Base-by-base conservation (phyloP, 1,140 invertebrate species). In the Drosophila lacertosa region DNA sequence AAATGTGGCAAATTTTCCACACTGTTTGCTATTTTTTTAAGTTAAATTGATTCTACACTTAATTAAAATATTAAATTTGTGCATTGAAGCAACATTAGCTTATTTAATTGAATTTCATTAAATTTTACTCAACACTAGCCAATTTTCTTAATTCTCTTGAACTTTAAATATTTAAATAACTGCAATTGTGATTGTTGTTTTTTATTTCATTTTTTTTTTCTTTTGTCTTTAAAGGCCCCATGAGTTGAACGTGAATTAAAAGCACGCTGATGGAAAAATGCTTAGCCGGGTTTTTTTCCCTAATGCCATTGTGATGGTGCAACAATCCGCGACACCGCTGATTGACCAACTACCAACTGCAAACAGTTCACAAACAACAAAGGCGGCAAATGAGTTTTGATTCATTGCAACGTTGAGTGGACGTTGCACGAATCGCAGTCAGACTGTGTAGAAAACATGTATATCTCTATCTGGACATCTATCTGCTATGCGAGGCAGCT, bases 381-480 rank as follows among this genome's bases (percentile, higher is more conserved):
- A 76, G 24, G 60, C 37, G 60, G 62, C 80, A 83, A 83, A 84
- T 84, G 59, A 83, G 76, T 84, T 84, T 83, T 79, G 71, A 67
- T 83, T 75, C 75, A 83, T 57, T 67, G 62, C 13, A 10, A 20
- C 24, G 16, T 5, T 13, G 26, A 20, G 7, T 16, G 22, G n/a
- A 10, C 42, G 15, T 1, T 15, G 13, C 24, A 32, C 7, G 11
- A 10, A 16, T 48, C 9, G n/a, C 26, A 40, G 16, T 11, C 18
- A 11, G 42, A 15, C 45, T n/a, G 39, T 37, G 35, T 15, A 37
- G 35, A n/a, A 20, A 9, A 44, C 11, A 55, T 37, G 32, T 16
- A 29, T 32, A 24, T 22, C 39, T 58, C 63, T 72, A 47, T 53
- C 57, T 42, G 42, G 26, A 20, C 44, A 45, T 51, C 37, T 68